Base-by-base conservation (phyloP, 1,140 invertebrate species). In the Hesperophylax magnus region DNA sequence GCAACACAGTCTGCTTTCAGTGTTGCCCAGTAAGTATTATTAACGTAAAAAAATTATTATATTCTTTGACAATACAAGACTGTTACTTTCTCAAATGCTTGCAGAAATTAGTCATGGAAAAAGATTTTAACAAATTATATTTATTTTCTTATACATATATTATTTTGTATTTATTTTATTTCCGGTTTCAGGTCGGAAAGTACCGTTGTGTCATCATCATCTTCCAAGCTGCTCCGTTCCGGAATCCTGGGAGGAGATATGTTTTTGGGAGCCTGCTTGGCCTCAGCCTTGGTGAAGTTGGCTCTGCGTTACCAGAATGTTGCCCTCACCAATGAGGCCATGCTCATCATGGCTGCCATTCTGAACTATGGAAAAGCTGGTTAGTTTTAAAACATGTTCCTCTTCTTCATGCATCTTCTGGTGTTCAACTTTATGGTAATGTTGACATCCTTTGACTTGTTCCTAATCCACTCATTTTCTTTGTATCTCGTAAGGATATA, bases 1-100 rank as follows among this genome's bases (percentile, higher is more conserved):
- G 98, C 98, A 39, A 96, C 97, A 4, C 98, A 99, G 88, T 99
- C 97, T 84, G 98, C 97, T 69, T 98, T 99, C 87, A 98, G 95
- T 86, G 91, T 97, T 80, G 89, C 93, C 7, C 90, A 92, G 92
- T 94, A 87, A 90, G 93, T 78, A 47, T 71, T 63, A 3, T 67
- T 47, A 14, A 47, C 9, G 3, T 47, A 14, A 47, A 47, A 27
- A 27, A 47, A 47, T 1, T 11, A 14, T 14, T 39, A 8, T 39
- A 9, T 47, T 47, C 39, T 47, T 14, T 11, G 8, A 3, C 39
- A 47, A 14, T 47, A 8, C 39, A 47, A 14, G 9, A 3, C 7
- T 8, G 1, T 39, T 39, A 39, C 34, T 5, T 39, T 3, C 9
- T 9, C 34, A 39, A 39, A 39, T 8, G 9, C 34, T 39, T 39